Percentiles rank a stretch among this genome's conserved stretches.
Evolutionary conservation across 2,888 invertebrate genomes (phyloP).

Genomic region (Leptothorax acervorum): DNA sequence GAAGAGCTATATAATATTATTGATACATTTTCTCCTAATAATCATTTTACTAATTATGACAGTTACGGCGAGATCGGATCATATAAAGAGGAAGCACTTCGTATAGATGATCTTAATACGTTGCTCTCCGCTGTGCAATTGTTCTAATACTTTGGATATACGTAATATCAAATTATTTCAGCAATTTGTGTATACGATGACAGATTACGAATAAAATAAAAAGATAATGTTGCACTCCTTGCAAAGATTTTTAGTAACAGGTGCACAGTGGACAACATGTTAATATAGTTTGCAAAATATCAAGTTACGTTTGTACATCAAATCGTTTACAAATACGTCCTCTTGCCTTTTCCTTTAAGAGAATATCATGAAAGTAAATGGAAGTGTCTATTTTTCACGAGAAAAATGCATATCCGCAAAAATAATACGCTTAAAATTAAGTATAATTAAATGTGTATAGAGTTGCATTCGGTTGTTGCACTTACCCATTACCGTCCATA

Average conservation of each 20-base stretch:
- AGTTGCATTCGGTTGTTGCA: slow-evolving; percentile 70
- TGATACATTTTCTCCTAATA: slow-evolving; percentile 21
- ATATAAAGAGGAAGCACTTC: slow-evolving; percentile 31
- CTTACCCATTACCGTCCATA: slow-evolving; percentile 75
- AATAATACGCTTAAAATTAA: slow-evolving; percentile 54
- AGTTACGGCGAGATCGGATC: slow-evolving; percentile 7
- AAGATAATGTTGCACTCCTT: background rate
- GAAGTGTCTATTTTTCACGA: slow-evolving; percentile 2
- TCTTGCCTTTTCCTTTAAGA: background rate
- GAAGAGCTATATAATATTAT: background rate
- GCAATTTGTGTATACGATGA: background rate
- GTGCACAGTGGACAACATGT: slow-evolving; percentile 20
- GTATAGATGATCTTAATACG: background rate
- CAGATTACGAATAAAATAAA: background rate
- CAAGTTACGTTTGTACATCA: slow-evolving; percentile 25
- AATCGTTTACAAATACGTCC: slow-evolving; percentile 19
- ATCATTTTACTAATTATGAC: background rate
- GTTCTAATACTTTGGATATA: background rate
- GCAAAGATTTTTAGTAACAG: background rate
- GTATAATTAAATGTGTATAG: slow-evolving; percentile 56
- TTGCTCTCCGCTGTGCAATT: slow-evolving; percentile 11
- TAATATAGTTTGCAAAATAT: slow-evolving; percentile 21
- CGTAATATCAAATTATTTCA: background rate
- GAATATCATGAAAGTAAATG: slow-evolving; percentile 15
- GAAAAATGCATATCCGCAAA: slow-evolving; percentile 18